Conservation (phyloP, 2,888 invertebrate genomes). For the Dasysyrphus albostriatus region DNA sequence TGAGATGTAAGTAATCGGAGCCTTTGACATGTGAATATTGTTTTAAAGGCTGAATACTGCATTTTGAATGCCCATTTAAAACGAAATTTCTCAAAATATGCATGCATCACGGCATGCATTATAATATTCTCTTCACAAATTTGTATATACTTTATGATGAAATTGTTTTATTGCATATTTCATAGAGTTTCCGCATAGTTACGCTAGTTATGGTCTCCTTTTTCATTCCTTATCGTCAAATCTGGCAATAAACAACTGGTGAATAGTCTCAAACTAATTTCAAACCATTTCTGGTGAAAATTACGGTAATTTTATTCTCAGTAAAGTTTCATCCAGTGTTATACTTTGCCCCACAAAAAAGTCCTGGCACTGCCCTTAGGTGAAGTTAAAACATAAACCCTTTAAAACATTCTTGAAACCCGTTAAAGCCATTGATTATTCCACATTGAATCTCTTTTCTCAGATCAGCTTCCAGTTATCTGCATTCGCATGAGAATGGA, state of each 20-base stretch:
- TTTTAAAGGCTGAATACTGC: neutral
- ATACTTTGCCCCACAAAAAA: neutral
- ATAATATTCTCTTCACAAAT: no score
- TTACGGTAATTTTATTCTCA: neutral
- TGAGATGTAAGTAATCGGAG: no score
- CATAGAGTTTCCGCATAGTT: no score
- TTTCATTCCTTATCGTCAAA: no score
- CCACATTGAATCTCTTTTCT: slow-evolving; percentile 8
- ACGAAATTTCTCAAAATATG: neutral
- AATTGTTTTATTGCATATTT: no score
- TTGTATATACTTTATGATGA: no score
- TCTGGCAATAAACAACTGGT: neutral
- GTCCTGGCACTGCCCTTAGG: neutral
- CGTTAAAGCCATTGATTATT: slow-evolving; percentile 18
- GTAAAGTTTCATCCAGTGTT: neutral
- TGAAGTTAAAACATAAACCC: neutral
- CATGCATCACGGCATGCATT: neutral
- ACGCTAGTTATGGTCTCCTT: no score
- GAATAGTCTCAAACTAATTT: neutral
- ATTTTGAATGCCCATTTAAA: neutral
- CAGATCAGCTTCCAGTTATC: slow-evolving; percentile 34
- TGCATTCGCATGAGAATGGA: slow-evolving; percentile 40
- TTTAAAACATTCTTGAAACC: neutral
- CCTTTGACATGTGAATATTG: neutral
- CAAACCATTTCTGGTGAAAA: neutral